A percentile compares a stretch with the other conserved stretches of the same genome.
Evolutionary conservation across 1,140 invertebrate genomes (phyloP).

Genomic region (Conopomorpha cramerella): DNA sequence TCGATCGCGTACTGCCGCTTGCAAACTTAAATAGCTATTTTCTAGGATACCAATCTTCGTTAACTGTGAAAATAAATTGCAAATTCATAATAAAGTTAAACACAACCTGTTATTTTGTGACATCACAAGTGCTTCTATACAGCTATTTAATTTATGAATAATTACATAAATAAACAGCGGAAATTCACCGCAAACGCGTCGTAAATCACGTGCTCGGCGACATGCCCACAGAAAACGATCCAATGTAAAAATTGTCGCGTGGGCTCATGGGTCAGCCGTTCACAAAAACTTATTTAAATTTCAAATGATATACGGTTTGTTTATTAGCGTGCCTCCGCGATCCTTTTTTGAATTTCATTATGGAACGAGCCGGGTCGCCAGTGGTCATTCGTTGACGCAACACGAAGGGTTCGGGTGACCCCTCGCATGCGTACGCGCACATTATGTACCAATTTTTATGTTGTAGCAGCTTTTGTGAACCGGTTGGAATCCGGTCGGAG

Average conservation of each 20-base stretch:
- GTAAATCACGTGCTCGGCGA: constrained; percentile 38
- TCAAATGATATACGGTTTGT: constrained; percentile 58
- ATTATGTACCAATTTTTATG: constrained; percentile 48
- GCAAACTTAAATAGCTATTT: too few species aligned
- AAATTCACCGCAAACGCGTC: too few species aligned
- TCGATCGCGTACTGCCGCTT: too few species aligned
- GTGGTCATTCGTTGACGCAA: constrained; percentile 33
- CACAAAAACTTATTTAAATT: constrained; percentile 53
- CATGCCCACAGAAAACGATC: constrained; percentile 50
- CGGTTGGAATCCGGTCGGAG: constrained; percentile 23
- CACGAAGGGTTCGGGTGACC: constrained; percentile 31
- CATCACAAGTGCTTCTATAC: too few species aligned
- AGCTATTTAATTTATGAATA: too few species aligned
- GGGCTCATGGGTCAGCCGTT: constrained; percentile 52
- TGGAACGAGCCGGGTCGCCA: constrained; percentile 35
- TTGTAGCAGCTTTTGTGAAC: constrained; percentile 43
- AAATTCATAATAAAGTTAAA: too few species aligned
- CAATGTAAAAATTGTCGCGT: constrained; percentile 49
- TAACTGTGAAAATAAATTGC: too few species aligned
- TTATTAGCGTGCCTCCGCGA: constrained; percentile 50
- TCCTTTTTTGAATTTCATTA: constrained; percentile 49
- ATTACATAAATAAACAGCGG: too few species aligned
- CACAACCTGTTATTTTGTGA: too few species aligned
- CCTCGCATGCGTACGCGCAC: constrained; percentile 32
- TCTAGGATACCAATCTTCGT: too few species aligned